Evolutionary conservation across 2,888 invertebrate genomes (phyloP), one percentile per base, ranked within the genome.

Genomic region (Serrognathus titanus): DNA sequence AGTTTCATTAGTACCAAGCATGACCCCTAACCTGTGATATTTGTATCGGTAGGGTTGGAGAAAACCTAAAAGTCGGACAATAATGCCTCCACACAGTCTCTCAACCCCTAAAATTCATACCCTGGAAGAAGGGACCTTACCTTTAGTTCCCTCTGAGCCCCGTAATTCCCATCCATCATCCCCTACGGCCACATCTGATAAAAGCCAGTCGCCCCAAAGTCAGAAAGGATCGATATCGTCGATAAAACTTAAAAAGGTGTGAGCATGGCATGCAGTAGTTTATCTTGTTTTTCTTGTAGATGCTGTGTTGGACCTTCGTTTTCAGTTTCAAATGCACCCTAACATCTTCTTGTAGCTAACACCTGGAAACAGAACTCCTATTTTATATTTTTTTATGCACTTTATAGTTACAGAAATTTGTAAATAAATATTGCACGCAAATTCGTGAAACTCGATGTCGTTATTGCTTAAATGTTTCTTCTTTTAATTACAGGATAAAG

Each of bases 51-150:
- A 88, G 88, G 88, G 87, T 70, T 88, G 88, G 88, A 87, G 88
- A 81, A 88, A 88, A 80, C 87, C 88, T 75, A 88, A 88, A 80
- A 85, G 86, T 69, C 85, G 88, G 75, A 88, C 87, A 73, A 85
- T 88, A 79, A 84, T 88, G 86, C 87, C 88, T 70, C 73, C 80
- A 75, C 76, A 80, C 75, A 79, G 78, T 73, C 77, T 80, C 64
- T 75, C 80, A 66, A 81, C 81, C 71, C 80, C 81, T 69, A 81
- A 81, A 77, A 80, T 81, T 69, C 78, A 72, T 66, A 68, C 71
- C 63, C 66, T 76, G 69, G 76, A 76, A 61, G 77, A 77, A 71
- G 75, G 75, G 69, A 73, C 73, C 63, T 65, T 75, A 59, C 74
- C 76, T 56, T 66, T 77, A 68, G 75, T 75, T 64, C 71, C 73